These are phyloP conservation scores for Limanda limanda DNA, from an alignment of 2,113 vertebrate species.

Conservation along the genomic window DNA sequence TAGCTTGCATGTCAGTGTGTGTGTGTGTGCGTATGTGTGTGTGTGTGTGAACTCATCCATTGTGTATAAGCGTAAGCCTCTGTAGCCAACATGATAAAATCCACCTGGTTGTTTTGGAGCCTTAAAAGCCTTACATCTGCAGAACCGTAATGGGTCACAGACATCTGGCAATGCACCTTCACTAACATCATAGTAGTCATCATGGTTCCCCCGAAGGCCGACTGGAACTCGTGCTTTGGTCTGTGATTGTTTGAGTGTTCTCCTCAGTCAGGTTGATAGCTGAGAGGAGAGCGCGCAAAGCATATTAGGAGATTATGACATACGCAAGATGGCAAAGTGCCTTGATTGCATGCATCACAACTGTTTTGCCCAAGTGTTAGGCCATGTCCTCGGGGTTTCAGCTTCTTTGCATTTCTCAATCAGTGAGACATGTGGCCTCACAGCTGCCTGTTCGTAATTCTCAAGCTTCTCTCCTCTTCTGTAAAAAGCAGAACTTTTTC, in stretches of 20 bases:
- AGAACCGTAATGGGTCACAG: conserved; percentile 38
- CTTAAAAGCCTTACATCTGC: background rate
- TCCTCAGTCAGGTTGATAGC: conserved; percentile 1
- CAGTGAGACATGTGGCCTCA: background rate
- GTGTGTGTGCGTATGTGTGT: conserved; percentile 5
- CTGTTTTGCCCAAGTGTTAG: conserved; percentile 16
- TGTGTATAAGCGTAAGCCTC: background rate
- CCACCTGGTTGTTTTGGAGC: conserved; percentile 25
- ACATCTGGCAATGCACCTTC: conserved; percentile 49
- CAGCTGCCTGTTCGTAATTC: background rate
- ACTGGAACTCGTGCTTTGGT: background rate
- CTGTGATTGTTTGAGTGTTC: background rate
- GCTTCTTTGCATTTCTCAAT: conserved; percentile 30
- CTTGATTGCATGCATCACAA: background rate
- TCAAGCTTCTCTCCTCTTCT: conserved; percentile 24
- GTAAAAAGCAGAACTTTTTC: conserved; percentile 61
- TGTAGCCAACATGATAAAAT: conserved; percentile 21
- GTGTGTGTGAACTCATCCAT: conserved; percentile 2
- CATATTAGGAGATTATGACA: background rate
- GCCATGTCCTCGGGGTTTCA: conserved; percentile 2
- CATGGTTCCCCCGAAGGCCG: background rate
- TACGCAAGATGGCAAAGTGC: background rate
- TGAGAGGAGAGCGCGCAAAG: conserved; percentile 11
- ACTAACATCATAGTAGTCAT: conserved; percentile 16
- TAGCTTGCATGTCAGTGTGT: conserved; percentile 6